Evolutionary conservation across 2,888 invertebrate species (phyloP).

Genomic region (Gasteruption jaculator): DNA sequence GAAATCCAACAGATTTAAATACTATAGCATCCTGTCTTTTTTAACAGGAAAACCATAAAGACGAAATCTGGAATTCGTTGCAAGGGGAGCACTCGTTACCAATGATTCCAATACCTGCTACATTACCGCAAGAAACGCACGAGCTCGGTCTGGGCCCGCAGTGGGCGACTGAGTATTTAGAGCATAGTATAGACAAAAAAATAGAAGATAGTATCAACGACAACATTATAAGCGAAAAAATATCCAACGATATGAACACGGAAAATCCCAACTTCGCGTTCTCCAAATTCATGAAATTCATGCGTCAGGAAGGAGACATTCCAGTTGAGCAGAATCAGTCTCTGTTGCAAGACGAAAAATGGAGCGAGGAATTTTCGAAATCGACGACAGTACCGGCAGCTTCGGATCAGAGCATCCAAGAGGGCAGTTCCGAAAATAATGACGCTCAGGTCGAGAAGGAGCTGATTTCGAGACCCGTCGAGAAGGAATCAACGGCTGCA

Average conservation of each 20-base stretch:
- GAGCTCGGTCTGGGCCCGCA: constrained; percentile 54
- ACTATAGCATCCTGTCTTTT: constrained; percentile 24
- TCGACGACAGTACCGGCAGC: constrained; percentile 22
- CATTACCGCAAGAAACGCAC: constrained; percentile 41
- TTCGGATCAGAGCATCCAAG: too few species aligned
- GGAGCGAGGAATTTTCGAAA: constrained; percentile 51
- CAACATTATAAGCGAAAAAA: constrained; percentile 22
- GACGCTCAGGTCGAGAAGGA: constrained; percentile 38
- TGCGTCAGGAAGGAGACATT: constrained; percentile 70
- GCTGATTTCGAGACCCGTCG: constrained; percentile 27
- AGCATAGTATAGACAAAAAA: constrained; percentile 42
- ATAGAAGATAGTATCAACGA: constrained; percentile 36
- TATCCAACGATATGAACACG: constrained; percentile 48
- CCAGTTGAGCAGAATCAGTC: constrained; percentile 54
- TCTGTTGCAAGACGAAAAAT: constrained; percentile 45
- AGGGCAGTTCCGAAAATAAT: constrained; percentile 31
- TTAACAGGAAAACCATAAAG: too few species aligned
- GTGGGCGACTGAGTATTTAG: constrained; percentile 64
- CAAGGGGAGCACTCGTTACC: too few species aligned
- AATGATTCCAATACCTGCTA: too few species aligned
- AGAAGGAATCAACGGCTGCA: constrained; percentile 36
- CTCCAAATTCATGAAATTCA: constrained; percentile 81
- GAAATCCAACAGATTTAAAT: constrained; percentile 25
- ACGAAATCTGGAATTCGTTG: too few species aligned
- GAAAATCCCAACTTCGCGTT: constrained; percentile 68